Conservation (phyloP, 2,797 vertebrate species). For the Chelonia mydas region DNA sequence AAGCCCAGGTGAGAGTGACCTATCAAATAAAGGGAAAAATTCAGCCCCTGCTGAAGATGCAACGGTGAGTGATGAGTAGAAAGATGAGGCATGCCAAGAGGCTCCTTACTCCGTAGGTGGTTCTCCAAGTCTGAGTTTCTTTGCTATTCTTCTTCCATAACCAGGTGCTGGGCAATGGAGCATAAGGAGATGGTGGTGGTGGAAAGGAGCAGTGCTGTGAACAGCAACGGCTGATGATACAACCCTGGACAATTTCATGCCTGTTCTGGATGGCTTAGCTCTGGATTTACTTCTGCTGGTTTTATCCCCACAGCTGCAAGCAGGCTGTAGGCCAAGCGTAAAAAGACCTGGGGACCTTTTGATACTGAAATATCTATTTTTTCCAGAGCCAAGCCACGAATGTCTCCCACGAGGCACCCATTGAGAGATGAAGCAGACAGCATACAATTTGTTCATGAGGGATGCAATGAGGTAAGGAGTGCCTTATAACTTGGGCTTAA, state of each 20-base stretch:
- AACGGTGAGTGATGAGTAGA: not conserved
- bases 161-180: not conserved
- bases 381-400: not conserved
- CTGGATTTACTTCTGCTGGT: not conserved
- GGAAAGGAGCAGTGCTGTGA: not conserved
- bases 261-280: not conserved
- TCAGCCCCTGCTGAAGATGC: not conserved
- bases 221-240: not conserved
- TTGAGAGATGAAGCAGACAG: not conserved
- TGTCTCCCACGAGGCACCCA: not conserved
- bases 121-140: constrained; percentile 16
- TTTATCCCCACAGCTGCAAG: not conserved
- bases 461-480: not conserved
- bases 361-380: not conserved
- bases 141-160: constrained; percentile 4
- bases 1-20: constrained; percentile 29
- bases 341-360: not conserved
- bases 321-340: not conserved
- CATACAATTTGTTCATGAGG: not conserved
- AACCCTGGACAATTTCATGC: not conserved
- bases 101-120: not conserved
- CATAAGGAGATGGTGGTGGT: not conserved
- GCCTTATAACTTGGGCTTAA: not conserved
- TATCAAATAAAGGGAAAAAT: not conserved
- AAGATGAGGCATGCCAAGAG: constrained; percentile 17